phyloP scores from a whole-genome alignment of 1,140 invertebrate genomes.

The Carcinoscorpius rotundicauda region DNA sequence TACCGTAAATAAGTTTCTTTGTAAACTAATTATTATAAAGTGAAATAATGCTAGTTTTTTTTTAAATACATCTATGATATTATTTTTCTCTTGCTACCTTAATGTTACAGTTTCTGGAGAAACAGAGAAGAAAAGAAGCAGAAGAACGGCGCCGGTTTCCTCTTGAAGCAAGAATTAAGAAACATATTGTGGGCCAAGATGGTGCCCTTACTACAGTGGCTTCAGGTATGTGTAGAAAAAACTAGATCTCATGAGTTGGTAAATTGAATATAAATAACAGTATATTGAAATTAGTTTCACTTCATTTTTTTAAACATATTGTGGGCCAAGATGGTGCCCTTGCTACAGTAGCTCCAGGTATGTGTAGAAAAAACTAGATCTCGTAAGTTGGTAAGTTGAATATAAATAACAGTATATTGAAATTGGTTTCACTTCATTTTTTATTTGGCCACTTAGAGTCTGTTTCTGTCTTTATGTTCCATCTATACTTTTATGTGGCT shows the following conservation, averaged over 20 bases:
- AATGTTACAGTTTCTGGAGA: constrained; percentile 37
- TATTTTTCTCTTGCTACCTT: constrained; percentile 1
- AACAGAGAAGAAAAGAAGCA: constrained; percentile 45
- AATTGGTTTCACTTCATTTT: no score
- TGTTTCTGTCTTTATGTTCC: no score
- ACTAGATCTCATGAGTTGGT: no score
- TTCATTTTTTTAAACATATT: constrained; percentile 46
- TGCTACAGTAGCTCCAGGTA: constrained; percentile 64
- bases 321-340: constrained; percentile 84
- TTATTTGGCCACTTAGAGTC: no score
- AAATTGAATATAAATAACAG: no score
- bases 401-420: no score
- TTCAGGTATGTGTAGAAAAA: constrained; percentile 40
- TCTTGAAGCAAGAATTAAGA: constrained; percentile 69
- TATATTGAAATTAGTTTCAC: no score
- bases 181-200: constrained; percentile 80
- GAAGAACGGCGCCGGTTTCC: constrained; percentile 77
- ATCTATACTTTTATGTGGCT: no score
- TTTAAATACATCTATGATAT: constrained; percentile 4
- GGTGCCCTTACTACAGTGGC: constrained; percentile 73
- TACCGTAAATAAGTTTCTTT: background rate
- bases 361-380: background rate
- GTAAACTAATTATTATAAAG: background rate
- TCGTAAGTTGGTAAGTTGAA: no score
- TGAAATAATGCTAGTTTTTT: constrained; percentile 7